phyloP scores from a whole-genome alignment of 37 sponge, comb jelly and placozoan genomes.

The Halisarca cf. caerulea region DNA sequence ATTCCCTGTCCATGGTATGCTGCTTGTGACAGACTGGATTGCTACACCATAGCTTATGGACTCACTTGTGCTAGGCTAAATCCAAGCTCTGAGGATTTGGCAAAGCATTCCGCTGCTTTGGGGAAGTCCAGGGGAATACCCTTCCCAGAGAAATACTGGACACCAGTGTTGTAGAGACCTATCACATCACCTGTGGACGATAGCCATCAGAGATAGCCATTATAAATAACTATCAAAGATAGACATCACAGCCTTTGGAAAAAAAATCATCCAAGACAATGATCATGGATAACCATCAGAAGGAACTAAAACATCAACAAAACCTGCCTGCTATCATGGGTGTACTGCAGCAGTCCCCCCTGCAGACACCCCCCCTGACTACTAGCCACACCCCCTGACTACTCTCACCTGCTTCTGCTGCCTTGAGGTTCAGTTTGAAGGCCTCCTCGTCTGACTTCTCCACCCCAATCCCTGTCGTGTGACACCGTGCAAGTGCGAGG shows the following conservation, averaged over 20 bases:
- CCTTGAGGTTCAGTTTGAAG: constrained; percentile 57
- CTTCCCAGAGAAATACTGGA: constrained; percentile 79
- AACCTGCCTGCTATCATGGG: too few relatives aligned
- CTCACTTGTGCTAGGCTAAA: constrained; percentile 83
- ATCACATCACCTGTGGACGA: constrained; percentile 53
- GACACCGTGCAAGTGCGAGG: constrained; percentile 78
- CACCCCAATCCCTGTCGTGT: constrained; percentile 77
- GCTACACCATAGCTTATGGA: too few relatives aligned
- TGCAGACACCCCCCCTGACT: too few relatives aligned
- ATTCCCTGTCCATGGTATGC: too few relatives aligned
- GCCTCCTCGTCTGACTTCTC: constrained; percentile 57
- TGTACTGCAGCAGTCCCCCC: too few relatives aligned
- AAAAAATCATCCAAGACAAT: too few relatives aligned
- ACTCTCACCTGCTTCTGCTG: constrained; percentile 59
- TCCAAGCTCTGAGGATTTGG: constrained; percentile 60
- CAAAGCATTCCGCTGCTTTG: constrained; percentile 75
- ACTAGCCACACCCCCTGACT: background rate
- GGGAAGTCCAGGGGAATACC: constrained; percentile 68
- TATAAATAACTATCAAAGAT: too few relatives aligned
- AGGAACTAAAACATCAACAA: too few relatives aligned
- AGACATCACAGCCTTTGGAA: too few relatives aligned
- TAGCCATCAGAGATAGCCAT: too few relatives aligned
- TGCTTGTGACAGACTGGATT: too few relatives aligned
- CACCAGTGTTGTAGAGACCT: constrained; percentile 77
- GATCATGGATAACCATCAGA: too few relatives aligned